Evolutionary conservation across 2,888 invertebrate genomes (phyloP).

Genomic region (Pammene fasciana): DNA sequence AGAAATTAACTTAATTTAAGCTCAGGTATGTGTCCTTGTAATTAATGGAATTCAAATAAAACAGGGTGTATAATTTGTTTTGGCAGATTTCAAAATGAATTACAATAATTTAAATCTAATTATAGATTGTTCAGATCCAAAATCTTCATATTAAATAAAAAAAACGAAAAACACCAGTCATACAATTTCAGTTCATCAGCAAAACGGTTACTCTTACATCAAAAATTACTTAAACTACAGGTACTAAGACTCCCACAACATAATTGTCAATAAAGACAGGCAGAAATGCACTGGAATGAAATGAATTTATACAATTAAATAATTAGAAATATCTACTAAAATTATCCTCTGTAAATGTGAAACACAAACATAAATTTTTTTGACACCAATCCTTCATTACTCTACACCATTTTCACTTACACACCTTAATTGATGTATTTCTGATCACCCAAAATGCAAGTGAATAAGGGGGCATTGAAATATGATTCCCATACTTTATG

Average conservation of each 20-base stretch:
- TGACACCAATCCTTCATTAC: not conserved
- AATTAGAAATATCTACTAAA: not conserved
- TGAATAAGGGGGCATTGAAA: constrained; percentile 85
- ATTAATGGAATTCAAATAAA: no score
- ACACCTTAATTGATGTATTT: constrained; percentile 70
- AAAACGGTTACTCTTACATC: no score
- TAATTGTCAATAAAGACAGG: not conserved
- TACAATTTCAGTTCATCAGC: not conserved
- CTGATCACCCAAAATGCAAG: constrained; percentile 86
- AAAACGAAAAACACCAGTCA: not conserved
- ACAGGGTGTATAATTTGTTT: no score
- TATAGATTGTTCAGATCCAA: no score
- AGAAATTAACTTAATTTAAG: no score
- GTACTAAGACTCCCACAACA: constrained; percentile 7
- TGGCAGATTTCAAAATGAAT: no score
- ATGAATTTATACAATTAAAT: not conserved
- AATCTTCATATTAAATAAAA: no score
- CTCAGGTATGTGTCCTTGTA: no score
- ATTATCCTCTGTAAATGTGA: not conserved
- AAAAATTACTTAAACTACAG: not conserved
- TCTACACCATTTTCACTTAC: constrained; percentile 50
- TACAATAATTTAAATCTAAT: no score
- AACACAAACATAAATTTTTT: not conserved
- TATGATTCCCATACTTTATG: constrained; percentile 70
- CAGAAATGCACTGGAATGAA: constrained; percentile 43